These are phyloP conservation scores for Phrynocephalus vlangalii DNA, from an alignment of 2,797 vertebrate genomes.

Conservation along the genomic window DNA sequence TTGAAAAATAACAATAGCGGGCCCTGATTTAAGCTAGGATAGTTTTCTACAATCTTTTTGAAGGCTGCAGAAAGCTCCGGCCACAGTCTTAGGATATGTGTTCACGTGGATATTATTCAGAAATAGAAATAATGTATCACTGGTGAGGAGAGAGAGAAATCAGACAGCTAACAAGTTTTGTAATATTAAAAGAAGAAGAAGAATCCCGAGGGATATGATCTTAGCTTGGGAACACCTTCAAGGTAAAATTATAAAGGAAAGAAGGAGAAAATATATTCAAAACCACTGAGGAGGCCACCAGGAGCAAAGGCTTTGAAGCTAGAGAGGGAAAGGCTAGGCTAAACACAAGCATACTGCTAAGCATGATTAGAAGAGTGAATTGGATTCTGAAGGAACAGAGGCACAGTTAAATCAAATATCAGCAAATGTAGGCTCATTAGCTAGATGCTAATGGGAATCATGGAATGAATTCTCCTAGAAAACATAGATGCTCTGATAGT, in stretches of 20 bases:
- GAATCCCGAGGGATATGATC: conserved; percentile 54
- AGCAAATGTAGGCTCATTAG: conserved; percentile 46
- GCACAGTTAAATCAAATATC: conserved; percentile 46
- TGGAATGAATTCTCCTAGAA: conserved; percentile 21
- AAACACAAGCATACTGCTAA: conserved; percentile 66
- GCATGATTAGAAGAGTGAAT: conserved; percentile 66
- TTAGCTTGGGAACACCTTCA: conserved; percentile 62
- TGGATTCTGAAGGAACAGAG: conserved; percentile 47
- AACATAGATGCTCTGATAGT: conserved; percentile 30
- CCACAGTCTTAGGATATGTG: not conserved
- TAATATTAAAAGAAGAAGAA: conserved; percentile 56
- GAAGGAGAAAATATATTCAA: conserved; percentile 47
- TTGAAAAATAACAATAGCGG: not conserved
- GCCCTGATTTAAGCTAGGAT: not conserved
- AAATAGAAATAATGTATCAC: conserved; percentile 36
- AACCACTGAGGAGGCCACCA: conserved; percentile 68
- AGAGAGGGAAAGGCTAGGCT: conserved; percentile 71
- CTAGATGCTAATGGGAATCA: conserved; percentile 7
- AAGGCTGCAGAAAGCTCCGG: not conserved
- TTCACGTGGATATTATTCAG: not conserved
- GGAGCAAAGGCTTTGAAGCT: conserved; percentile 71
- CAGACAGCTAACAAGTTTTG: not conserved
- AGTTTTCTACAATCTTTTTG: not conserved
- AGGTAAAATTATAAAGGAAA: conserved; percentile 62
- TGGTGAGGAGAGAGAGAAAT: conserved; percentile 5